phyloP scores from a whole-genome alignment of 2,888 invertebrate species.

The Opisthograptis luteolata region DNA sequence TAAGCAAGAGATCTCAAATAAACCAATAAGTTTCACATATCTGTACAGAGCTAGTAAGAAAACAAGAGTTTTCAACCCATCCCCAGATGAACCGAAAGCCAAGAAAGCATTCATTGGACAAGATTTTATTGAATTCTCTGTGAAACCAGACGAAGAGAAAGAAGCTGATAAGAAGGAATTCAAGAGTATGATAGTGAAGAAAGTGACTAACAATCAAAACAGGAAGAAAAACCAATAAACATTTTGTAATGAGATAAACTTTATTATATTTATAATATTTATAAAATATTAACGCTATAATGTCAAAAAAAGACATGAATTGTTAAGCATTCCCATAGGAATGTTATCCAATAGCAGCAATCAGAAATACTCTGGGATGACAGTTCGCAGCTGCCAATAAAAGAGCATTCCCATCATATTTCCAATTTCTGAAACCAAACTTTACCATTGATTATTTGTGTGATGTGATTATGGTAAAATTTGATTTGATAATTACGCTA shows the following conservation, averaged over 20 bases:
- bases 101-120: slow-evolving; percentile 59
- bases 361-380: slow-evolving; percentile 49
- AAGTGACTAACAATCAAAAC: slow-evolving; percentile 69
- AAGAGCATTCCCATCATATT: slow-evolving; percentile 43
- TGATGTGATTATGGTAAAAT: slow-evolving; percentile 50
- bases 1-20: slow-evolving; percentile 2
- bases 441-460: slow-evolving; percentile 49
- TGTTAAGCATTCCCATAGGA: slow-evolving; percentile 68
- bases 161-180: slow-evolving; percentile 48
- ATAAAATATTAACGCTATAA: slow-evolving; percentile 64
- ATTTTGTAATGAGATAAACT: slow-evolving; percentile 45
- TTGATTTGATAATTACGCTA: slow-evolving; percentile 58
- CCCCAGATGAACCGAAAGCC: slow-evolving; percentile 29
- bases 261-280: slow-evolving; percentile 51
- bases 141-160: slow-evolving; percentile 41
- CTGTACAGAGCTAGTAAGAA: slow-evolving; percentile 66
- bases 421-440: slow-evolving; percentile 58
- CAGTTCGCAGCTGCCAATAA: slow-evolving; percentile 36
- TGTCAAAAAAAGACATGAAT: slow-evolving; percentile 77
- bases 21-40: slow-evolving; percentile 45
- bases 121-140: slow-evolving; percentile 63
- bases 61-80: slow-evolving; percentile 65
- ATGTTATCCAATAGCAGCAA: slow-evolving; percentile 54
- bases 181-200: slow-evolving; percentile 72
- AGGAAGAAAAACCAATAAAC: slow-evolving; percentile 61